Evolutionary conservation across 2,797 vertebrate genomes (phyloP).

Genomic region (Karalla daura): DNA sequence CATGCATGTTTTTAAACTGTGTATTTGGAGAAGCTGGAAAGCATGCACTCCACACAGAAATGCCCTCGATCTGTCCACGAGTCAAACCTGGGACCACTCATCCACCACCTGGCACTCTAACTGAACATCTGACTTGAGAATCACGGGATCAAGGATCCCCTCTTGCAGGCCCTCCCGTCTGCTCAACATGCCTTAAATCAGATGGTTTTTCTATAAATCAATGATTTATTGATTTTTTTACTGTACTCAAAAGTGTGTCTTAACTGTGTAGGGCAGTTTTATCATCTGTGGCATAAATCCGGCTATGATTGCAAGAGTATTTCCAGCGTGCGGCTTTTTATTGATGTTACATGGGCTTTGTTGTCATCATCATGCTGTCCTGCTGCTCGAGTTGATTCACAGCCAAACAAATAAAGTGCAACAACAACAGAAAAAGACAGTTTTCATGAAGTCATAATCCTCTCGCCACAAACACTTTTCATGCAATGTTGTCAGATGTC

Average conservation of each 20-base stretch:
- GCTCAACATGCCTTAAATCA: no score
- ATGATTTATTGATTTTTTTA: background rate
- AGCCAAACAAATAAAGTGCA: background rate
- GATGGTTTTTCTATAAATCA: background rate
- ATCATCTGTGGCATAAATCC: background rate
- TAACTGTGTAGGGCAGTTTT: background rate
- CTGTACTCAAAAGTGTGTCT: background rate
- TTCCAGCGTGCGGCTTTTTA: background rate
- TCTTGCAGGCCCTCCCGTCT: no score
- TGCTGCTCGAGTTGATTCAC: constrained; percentile 21
- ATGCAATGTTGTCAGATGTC: constrained; percentile 1
- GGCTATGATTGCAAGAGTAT: constrained; percentile 6
- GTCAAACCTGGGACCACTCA: no score
- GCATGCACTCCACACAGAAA: no score
- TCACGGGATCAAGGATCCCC: background rate
- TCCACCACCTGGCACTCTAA: no score
- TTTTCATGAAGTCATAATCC: constrained; percentile 16
- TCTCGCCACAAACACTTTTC: constrained; percentile 3
- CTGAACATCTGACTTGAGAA: no score
- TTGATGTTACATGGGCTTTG: background rate
- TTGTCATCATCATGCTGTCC: constrained; percentile 9
- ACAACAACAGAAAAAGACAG: no score
- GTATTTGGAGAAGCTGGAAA: no score
- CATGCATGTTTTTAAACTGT: no score
- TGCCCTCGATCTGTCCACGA: no score